Percentiles rank a stretch among this genome's conserved stretches.
These are phyloP conservation scores for Anastatus disparis DNA, from an alignment of 1,140 invertebrate genomes.

Conservation along the genomic window DNA sequence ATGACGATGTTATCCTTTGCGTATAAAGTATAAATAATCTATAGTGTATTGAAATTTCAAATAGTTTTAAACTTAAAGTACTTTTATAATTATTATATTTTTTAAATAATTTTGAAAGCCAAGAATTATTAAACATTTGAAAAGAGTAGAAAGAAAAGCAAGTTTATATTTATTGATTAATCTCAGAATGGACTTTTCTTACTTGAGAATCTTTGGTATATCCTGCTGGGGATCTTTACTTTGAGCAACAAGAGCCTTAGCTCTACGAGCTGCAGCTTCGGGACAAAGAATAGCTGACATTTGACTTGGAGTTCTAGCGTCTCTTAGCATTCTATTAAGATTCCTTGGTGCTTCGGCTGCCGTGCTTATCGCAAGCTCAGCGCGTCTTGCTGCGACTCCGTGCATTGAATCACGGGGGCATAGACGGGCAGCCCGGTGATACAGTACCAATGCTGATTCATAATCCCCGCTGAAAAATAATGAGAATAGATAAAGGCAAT, in stretches of 20 bases:
- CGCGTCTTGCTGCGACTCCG: slow-evolving; percentile 44
- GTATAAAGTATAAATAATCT: too few species aligned
- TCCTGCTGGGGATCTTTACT: slow-evolving; percentile 33
- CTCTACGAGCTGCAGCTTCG: slow-evolving; percentile 37
- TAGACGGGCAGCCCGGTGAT: slow-evolving; percentile 52
- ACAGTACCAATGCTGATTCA: slow-evolving; percentile 57
- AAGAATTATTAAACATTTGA: too few species aligned
- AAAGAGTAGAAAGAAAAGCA: too few species aligned
- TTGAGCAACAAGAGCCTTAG: slow-evolving; percentile 35
- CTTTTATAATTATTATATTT: too few species aligned
- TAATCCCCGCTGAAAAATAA: slow-evolving; percentile 58
- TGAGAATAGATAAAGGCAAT: not conserved
- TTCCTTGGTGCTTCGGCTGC: slow-evolving; percentile 38
- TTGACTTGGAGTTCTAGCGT: slow-evolving; percentile 23
- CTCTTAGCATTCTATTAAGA: not conserved
- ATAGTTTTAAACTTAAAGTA: too few species aligned
- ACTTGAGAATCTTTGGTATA: slow-evolving; percentile 46
- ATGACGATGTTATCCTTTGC: too few species aligned
- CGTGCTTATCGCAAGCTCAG: slow-evolving; percentile 49
- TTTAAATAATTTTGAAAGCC: too few species aligned
- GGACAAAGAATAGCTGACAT: slow-evolving; percentile 30
- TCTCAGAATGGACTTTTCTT: too few species aligned
- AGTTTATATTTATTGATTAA: too few species aligned
- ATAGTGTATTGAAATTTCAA: too few species aligned
- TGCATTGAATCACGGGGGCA: slow-evolving; percentile 51